Evolutionary conservation across 2,797 vertebrate species (phyloP).

Genomic region (Trematomus bernacchii): DNA sequence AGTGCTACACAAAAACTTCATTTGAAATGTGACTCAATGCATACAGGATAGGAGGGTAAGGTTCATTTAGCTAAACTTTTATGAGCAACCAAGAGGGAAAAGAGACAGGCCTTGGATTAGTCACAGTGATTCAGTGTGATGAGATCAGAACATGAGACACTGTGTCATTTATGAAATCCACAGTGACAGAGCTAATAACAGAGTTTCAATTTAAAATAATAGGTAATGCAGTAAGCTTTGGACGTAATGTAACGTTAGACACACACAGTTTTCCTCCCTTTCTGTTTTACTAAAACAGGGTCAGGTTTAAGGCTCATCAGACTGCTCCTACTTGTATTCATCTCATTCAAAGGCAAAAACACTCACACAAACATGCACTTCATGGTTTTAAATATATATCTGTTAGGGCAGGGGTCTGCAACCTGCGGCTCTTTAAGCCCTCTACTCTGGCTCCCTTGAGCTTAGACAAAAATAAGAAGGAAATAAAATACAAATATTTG

Average conservation of each 20-base stretch:
- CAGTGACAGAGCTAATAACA: conserved; percentile 31
- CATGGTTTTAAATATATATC: conserved; percentile 28
- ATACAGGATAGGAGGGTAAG: conserved; percentile 70
- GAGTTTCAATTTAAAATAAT: conserved; percentile 1
- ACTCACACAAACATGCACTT: conserved; percentile 10
- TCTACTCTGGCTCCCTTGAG: too few relatives aligned
- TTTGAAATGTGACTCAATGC: conserved; percentile 79
- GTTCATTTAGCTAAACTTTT: conserved; percentile 76
- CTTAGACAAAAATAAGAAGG: too few relatives aligned
- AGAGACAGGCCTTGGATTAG: conserved; percentile 57
- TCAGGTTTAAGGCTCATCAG: too few relatives aligned
- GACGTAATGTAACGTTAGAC: conserved; percentile 7
- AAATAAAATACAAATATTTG: too few relatives aligned
- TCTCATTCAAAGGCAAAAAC: neutral
- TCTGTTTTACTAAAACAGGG: too few relatives aligned
- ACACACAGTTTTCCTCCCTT: too few relatives aligned
- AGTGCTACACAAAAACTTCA: conserved; percentile 74
- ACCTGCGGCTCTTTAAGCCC: too few relatives aligned
- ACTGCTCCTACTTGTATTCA: too few relatives aligned
- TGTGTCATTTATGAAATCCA: conserved; percentile 38
- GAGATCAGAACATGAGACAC: conserved; percentile 51
- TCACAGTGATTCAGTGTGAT: conserved; percentile 53
- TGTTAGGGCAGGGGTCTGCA: too few relatives aligned
- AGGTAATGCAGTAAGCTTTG: conserved; percentile 5
- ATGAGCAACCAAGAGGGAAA: conserved; percentile 61